Percentiles rank a stretch among this genome's conserved stretches.
Evolutionary conservation across 2,113 vertebrate species (phyloP).

Genomic region (Struthio camelus): DNA sequence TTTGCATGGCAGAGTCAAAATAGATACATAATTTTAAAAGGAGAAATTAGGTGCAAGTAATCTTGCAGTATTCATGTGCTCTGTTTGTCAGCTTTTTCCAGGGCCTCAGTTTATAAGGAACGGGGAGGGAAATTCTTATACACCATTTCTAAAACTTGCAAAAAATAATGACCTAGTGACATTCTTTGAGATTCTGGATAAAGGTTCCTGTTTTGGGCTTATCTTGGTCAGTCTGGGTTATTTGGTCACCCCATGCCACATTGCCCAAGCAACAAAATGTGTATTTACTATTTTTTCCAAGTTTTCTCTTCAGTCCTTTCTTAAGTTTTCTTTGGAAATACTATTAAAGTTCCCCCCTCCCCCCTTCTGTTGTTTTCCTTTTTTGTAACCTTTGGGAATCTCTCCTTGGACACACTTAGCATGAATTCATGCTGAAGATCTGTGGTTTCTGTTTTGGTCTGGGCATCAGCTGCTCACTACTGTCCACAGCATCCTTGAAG

Average conservation of each 20-base stretch:
- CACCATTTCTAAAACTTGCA: not conserved
- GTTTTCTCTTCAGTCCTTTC: not conserved
- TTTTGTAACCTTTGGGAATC: not conserved
- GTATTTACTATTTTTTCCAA: not conserved
- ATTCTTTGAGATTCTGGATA: not conserved
- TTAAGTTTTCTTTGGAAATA: not conserved
- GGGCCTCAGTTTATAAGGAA: not conserved
- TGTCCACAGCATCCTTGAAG: not conserved
- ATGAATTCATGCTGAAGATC: not conserved
- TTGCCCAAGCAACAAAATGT: not conserved
- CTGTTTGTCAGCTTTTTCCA: not conserved
- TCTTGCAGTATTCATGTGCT: constrained; percentile 5
- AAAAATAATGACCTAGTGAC: not conserved
- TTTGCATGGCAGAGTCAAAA: not conserved
- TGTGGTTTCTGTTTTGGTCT: not conserved
- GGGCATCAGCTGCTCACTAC: not conserved
- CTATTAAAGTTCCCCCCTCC: not conserved
- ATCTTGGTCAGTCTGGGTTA: not conserved
- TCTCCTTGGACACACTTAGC: not conserved
- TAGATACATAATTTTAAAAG: not conserved
- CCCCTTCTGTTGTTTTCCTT: not conserved
- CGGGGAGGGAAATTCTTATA: not conserved
- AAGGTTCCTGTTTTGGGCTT: not conserved
- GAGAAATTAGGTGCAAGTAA: not conserved
- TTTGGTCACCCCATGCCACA: not conserved